Evolutionary conservation across 2,113 vertebrate genomes (phyloP), one percentile per base, ranked within the genome.

Genomic region (Eubucco bourcierii): DNA sequence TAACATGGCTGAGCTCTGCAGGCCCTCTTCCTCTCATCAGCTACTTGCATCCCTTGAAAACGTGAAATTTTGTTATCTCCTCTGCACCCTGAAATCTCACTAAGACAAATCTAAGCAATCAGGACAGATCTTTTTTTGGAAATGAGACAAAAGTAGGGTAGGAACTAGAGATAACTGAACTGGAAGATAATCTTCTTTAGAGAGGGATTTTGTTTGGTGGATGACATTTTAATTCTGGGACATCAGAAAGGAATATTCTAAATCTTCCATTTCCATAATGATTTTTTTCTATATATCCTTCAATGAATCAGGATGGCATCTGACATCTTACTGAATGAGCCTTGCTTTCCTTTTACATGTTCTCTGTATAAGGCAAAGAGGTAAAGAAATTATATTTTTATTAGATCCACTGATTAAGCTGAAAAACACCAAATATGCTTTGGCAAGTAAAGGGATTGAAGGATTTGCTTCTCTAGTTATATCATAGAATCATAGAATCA

Each of bases 21-120:
- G 47, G 67, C 5, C 12, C 3, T 50, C 34, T 52, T 86, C 17
- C n/a, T 66, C 41, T 58, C 41, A 61, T 71, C 68, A 60, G 46
- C 46, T 63, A 4, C 2, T 1, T 64, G 28, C 17, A 5, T 64
- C 37, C 31, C 33, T 63, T 31, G 16, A 87, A 81, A 87, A 80
- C 0, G 0, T 12, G 18, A 33, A 72, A 81, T 4, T 11, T 41
- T 52, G 6, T 20, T 31, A 27, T 14, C 15, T 20, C 75, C 19
- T 41, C 23, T 6, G 2, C 2, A 15, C 6, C 28, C 24, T 66
- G 41, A 80, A 94, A 86, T 29, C 14, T 75, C 8, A 3, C 33
- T 47, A 28, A 81, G 44, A 65, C 11, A 86, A 84, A n/a, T 34
- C 12, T 67, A 33, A 41, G 53, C 18, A 80, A 41, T 56, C 34